Base-by-base conservation (phyloP, 2,888 invertebrate species). In the Dryomyza anilis region DNA sequence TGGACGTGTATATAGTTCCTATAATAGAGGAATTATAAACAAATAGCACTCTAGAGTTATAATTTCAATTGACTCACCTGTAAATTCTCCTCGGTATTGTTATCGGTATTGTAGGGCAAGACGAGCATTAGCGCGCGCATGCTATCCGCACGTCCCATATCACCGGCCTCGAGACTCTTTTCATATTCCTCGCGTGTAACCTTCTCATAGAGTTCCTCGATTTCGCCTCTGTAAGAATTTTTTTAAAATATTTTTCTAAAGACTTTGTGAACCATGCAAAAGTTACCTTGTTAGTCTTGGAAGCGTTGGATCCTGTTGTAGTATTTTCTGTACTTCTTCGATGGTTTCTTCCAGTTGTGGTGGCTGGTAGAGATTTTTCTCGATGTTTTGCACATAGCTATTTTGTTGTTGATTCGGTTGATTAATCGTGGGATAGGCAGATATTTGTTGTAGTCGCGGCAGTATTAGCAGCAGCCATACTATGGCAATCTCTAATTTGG, bases 71-170 rank as follows among this genome's bases (percentile, higher is more conserved):
- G 2, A 45, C 33, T 69, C 69, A 78, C 80, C 72, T 83, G 81
- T 25, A 83, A 71, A 67, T 78, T 80, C 68, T 80, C 79, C 63
- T 79, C 77, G 7, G 81, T 80, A 57, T 78, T 80, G 63, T 81
- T 81, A 66, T 83, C 78, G 12, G 82, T 78, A 57, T 84, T 83
- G 65, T 76, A 84, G 10, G 84, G 84, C 62, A 84, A 66, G 2
- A 84, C 84, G 19, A 83, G 64, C 83, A 84, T 83, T 33, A 84
- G 64, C 1, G 83, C 81, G 1, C 82, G 74, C 83, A 83, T 83
- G 66, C 82, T 81, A 65, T 80, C 80, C n/a, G 83, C 83, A 2
- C 83, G 77, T 8, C 76, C 74, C 69, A 78, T 72, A 69, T 84
- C 83, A 4, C 84, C 84, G n/a, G 73, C 73, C 58, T 75, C 75